These are phyloP conservation scores for Nasonia oneida DNA, from an alignment of 2,888 invertebrate genomes.

Conservation along the genomic window DNA sequence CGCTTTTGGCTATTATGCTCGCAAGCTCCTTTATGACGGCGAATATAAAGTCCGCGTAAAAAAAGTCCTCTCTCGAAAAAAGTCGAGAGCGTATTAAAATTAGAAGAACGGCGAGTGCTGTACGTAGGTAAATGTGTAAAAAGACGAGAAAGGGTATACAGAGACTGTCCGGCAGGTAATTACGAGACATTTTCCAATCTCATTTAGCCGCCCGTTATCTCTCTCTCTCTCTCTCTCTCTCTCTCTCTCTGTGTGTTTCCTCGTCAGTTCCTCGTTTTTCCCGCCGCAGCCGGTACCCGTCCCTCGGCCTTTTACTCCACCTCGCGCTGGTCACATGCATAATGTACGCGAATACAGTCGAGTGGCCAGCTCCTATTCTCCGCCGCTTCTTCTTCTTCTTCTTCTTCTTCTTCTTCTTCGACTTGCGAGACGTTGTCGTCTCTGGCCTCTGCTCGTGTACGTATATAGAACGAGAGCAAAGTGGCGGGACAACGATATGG, in stretches of 20 bases:
- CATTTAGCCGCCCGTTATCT: background rate
- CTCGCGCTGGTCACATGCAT: slow-evolving; percentile 35
- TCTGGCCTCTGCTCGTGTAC: background rate
- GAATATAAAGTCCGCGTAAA: slow-evolving; percentile 44
- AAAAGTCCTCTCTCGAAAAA: background rate
- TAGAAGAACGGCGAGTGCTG: too few species aligned
- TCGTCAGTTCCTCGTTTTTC: background rate
- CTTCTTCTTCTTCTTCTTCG: slow-evolving; percentile 13
- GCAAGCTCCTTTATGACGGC: background rate
- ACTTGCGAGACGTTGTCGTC: slow-evolving; percentile 5
- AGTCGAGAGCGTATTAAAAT: background rate
- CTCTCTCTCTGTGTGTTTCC: too few species aligned
- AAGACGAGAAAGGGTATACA: background rate
- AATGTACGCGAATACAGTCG: slow-evolving; percentile 32
- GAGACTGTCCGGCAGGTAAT: slow-evolving; percentile 6
- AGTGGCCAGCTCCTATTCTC: background rate
- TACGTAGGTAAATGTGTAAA: too few species aligned
- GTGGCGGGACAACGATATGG: background rate
- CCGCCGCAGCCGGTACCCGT: background rate
- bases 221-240: too few species aligned
- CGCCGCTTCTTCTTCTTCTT: background rate
- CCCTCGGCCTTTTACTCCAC: background rate
- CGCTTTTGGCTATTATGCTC: background rate
- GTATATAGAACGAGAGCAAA: background rate
- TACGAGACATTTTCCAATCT: background rate